Evolutionary conservation across 2,797 vertebrate genomes (phyloP), one percentile per base, ranked within the genome.

Genomic region (Crocidura indochinensis): DNA sequence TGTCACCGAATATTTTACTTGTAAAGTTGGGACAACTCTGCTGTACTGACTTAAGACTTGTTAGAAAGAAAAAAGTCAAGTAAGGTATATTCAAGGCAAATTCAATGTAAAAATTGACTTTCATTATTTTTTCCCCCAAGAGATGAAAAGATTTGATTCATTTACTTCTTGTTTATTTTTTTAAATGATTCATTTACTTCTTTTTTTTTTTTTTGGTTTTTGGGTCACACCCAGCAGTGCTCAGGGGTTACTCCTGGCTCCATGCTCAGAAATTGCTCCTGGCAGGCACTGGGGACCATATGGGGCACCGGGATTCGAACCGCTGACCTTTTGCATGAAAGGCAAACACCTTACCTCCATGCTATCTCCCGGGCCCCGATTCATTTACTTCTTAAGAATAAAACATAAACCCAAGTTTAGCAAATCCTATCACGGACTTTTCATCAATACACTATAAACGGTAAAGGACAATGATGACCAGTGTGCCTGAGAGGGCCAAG

Each of bases 1-100:
- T 12, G 83, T 24, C 64, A 62, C 73, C 51, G 79, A 81, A 74
- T 78, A 60, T 67, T 65, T 93, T 73, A 65, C 81, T 22, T 69
- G 60, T 38, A 71, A 60, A 92, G 26, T 27, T 15, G 51, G 12
- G 72, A 68, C 90, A 79, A 38, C 38, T 38, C 9, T 10, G n/a
- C 65, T 83, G n/a, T 86, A 56, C 0, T 85, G 69, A 77, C 60
- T 86, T 38, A 46, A 71, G 62, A 56, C 11, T 93, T 24, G 85
- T 2, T 47, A 79, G 62, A 46, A 9, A 3, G 11, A 26, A 26
- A 38, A 68, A 29, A 51, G 65, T 11, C 31, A 90, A 84, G 24
- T 15, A 75, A 78, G 60, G 38, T 3, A 65, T 6, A 76, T 80
- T 20, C 22, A 31, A 79, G n/a, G 85, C n/a, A 79, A 91, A 67